A percentile compares a stretch with the other conserved stretches of the same genome.
Conservation (phyloP, 2,888 invertebrate species). For the Camponotus fellah region DNA sequence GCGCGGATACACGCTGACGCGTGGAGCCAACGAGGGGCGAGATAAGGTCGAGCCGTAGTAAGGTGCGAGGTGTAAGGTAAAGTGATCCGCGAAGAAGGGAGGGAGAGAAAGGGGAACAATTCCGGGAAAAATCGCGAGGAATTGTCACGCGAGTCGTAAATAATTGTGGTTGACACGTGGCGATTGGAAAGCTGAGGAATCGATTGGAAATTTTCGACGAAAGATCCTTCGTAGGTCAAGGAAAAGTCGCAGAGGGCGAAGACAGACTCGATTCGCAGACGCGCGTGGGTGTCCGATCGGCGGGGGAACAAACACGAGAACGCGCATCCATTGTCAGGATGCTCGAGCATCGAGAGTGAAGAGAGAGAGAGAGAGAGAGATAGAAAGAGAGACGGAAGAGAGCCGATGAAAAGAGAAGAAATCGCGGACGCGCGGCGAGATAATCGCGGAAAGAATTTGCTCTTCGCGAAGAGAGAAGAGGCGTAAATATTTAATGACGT, state of each 20-base stretch:
- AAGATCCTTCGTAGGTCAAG: neutral
- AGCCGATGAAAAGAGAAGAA: neutral
- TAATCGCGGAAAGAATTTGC: neutral
- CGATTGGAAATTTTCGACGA: neutral
- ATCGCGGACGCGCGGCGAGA: neutral
- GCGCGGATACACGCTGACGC: conserved; percentile 40
- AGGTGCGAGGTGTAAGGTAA: conserved; percentile 29
- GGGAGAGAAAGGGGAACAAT: neutral
- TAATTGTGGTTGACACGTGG: neutral
- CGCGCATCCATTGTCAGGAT: conserved; percentile 11
- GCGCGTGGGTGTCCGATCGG: conserved; percentile 21
- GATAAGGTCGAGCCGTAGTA: conserved; percentile 35
- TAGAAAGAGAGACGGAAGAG: neutral
- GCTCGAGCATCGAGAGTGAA: neutral
- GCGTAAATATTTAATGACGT: conserved; percentile 47
- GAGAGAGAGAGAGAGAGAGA: neutral
- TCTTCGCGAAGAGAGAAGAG: conserved; percentile 3
- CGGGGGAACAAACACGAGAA: conserved; percentile 21
- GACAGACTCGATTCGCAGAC: neutral
- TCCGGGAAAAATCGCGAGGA: neutral
- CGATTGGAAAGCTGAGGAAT: neutral
- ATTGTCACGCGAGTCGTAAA: neutral
- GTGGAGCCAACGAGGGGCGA: conserved; percentile 50
- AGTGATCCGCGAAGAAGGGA: conserved; percentile 51
- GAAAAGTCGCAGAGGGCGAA: conserved; percentile 3